Percentiles rank a stretch among this genome's conserved stretches.
Conservation (phyloP, 2,888 invertebrate genomes). For the Rhagonycha fulva region DNA sequence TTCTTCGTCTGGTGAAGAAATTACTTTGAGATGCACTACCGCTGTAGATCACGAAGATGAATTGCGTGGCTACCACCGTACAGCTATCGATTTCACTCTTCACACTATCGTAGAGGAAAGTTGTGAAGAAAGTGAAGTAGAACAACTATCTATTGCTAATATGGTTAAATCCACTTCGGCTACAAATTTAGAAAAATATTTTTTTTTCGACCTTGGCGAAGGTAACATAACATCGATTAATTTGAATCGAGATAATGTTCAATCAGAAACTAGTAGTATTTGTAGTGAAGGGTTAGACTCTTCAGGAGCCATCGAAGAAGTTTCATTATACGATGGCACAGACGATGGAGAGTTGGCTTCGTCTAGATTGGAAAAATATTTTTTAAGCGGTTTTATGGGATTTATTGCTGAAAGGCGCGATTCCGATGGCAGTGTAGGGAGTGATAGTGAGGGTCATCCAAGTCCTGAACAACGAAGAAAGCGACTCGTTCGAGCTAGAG, state of each 20-base stretch:
- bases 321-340: constrained; percentile 47
- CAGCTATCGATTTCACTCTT: constrained; percentile 84
- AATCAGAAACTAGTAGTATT: constrained; percentile 84
- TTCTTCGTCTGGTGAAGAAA: constrained; percentile 73
- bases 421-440: constrained; percentile 86
- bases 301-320: constrained; percentile 62
- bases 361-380: constrained; percentile 87
- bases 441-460: constrained; percentile 86
- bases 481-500: constrained; percentile 78
- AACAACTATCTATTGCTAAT: constrained; percentile 60
- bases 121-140: constrained; percentile 90
- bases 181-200: constrained; percentile 88
- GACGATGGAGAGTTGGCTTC: constrained; percentile 79
- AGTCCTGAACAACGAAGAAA: constrained; percentile 87
- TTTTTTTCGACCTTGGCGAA: constrained; percentile 84
- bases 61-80: constrained; percentile 78
- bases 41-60: constrained; percentile 76
- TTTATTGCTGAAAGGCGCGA: constrained; percentile 77
- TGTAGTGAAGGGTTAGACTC: constrained; percentile 84
- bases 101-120: constrained; percentile 94
- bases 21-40: constrained; percentile 60
- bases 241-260: constrained; percentile 63
- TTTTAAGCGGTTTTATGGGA: constrained; percentile 83
- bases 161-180: constrained; percentile 73
- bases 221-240: constrained; percentile 62